Evolutionary conservation across 2,888 invertebrate genomes (phyloP), one percentile per base, ranked within the genome.

Genomic region (Cataglyphis albicans): DNA sequence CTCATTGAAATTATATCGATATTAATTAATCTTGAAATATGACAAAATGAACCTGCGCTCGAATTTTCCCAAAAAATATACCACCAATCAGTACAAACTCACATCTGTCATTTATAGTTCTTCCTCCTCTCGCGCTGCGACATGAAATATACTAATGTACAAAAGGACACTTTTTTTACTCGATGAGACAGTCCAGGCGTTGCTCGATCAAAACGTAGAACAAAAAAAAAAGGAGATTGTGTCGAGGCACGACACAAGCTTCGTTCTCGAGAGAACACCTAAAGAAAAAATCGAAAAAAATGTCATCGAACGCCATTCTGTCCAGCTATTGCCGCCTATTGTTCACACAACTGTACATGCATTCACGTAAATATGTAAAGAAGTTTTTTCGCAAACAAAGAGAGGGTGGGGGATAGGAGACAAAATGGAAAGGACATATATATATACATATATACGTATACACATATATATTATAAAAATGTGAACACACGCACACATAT

Each of bases 271-370:
- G 78, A 68, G 76, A 82, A 65, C 29, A 76, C 25, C 57, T 38
- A 48, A 81, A 72, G 80, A 82, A 61, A 75, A 84, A 81, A 81
- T 75, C 68, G 59, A 55, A 32, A 80, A 73, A 83, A 83, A 82
- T 74, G 83, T 87, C 86, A 86, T 89, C 86, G 89, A 90, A 84
- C 82, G 85, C 87, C 82, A 90, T 89, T 92, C 90, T 91, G 91
- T 93, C 92, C 94, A 94, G 92, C 92, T 93, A 90, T 93, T 92
- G 92, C 92, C 93, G 91, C 91, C 94, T 94, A 93, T 91, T 93
- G 93, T 94, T 94, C 93, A 52, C 52, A 52, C 7, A 93, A 93
- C 91, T 91, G 86, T 88, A 89, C 72, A 52, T 52, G 52, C 52
- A 89, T 76, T 84, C 85, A 76, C 73, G 75, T 73, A 76, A 65